Conservation (phyloP, 1,140 invertebrate genomes). For the Saccostrea glomerata region DNA sequence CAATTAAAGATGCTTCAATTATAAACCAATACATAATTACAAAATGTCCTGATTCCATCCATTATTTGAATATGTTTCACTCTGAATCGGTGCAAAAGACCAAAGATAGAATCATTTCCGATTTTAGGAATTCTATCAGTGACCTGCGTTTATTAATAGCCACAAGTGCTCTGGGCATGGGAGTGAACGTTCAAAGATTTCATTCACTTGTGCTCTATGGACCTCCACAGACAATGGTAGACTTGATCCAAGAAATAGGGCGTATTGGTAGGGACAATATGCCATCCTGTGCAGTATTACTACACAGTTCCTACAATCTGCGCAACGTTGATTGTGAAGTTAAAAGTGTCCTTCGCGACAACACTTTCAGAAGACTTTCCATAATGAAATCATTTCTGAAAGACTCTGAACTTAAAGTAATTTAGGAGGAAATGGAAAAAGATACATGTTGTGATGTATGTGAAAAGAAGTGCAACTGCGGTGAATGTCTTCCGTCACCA, state of each 20-base stretch:
- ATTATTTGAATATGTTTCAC: conserved; percentile 43
- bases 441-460: conserved; percentile 51
- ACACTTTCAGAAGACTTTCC: conserved; percentile 33
- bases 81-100: conserved; percentile 40
- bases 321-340: conserved; percentile 11
- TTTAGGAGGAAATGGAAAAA: conserved; percentile 25
- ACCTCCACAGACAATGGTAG: not conserved
- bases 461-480: conserved; percentile 25
- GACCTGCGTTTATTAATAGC: not conserved
- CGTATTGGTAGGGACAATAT: not conserved
- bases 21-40: conserved; percentile 13
- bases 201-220: conserved; percentile 13
- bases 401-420: not conserved
- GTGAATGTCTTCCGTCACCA: not conserved
- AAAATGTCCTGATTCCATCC: not conserved
- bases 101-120: not conserved
- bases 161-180: conserved; percentile 39
- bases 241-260: conserved; percentile 24
- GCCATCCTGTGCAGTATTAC: not conserved
- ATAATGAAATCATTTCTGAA: conserved; percentile 41
- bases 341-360: not conserved
- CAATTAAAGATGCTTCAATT: conserved; percentile 38
- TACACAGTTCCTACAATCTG: not conserved
- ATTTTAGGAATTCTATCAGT: not conserved
- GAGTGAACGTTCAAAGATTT: conserved; percentile 13